Evolutionary conservation across 2,888 invertebrate species (phyloP).

Genomic region (Mycalesis mineus): DNA sequence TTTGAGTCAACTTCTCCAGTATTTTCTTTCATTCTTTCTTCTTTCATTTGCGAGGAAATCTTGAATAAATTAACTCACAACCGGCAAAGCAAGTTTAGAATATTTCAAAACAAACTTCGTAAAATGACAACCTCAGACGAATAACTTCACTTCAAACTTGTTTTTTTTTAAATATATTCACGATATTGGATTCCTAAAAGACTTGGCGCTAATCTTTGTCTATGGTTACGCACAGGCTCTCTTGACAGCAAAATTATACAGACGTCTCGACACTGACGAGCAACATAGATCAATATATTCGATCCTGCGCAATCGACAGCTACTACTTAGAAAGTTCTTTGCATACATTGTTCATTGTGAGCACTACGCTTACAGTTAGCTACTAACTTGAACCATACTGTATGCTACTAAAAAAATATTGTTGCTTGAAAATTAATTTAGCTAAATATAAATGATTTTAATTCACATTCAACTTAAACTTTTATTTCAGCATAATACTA

Average conservation of each 20-base stretch:
- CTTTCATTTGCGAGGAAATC: constrained; percentile 16
- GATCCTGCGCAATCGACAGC: constrained; percentile 41
- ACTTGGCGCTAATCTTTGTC: neutral
- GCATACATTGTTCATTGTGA: too few relatives aligned
- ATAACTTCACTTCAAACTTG: too few relatives aligned
- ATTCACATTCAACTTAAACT: too few relatives aligned
- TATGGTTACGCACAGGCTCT: neutral
- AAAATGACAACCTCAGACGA: neutral
- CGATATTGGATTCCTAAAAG: too few relatives aligned
- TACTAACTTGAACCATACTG: too few relatives aligned
- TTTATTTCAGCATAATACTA: too few relatives aligned
- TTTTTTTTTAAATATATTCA: too few relatives aligned
- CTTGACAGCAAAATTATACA: neutral
- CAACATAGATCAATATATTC: constrained; percentile 39
- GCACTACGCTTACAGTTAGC: too few relatives aligned
- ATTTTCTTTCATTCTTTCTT: constrained; percentile 59
- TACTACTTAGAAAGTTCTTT: too few relatives aligned
- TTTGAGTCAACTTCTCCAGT: constrained; percentile 76
- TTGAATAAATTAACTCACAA: constrained; percentile 19
- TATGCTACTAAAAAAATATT: too few relatives aligned
- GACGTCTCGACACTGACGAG: neutral
- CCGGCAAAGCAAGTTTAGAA: constrained; percentile 28
- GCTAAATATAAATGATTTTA: too few relatives aligned
- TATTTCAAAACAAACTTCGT: constrained; percentile 22
- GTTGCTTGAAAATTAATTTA: too few relatives aligned